A percentile compares a stretch with the other conserved stretches of the same genome.
Conservation (phyloP, 2,113 vertebrate genomes). For the Phrynocephalus versicolor region DNA sequence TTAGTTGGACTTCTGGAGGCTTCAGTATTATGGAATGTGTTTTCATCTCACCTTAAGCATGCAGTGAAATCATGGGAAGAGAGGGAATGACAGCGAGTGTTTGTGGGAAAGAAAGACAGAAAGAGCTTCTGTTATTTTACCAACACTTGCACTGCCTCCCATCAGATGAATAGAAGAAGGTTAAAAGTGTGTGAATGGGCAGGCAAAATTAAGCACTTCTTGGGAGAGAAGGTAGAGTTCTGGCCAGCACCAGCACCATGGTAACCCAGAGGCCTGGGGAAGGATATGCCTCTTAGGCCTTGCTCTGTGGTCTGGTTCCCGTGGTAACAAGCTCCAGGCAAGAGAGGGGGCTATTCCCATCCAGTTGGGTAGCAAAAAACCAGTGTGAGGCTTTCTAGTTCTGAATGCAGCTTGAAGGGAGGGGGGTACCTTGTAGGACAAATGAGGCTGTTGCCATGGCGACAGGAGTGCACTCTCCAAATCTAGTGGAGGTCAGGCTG, state of each 20-base stretch:
- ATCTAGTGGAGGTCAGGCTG: constrained; percentile 23
- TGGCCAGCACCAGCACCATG: neutral
- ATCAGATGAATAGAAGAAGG: neutral
- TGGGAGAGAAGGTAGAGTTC: neutral
- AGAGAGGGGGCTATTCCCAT: neutral
- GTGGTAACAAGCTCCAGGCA: neutral
- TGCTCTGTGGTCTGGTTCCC: constrained; percentile 1
- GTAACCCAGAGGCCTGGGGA: constrained; percentile 1
- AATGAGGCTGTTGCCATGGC: constrained; percentile 73
- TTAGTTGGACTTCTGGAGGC: neutral
- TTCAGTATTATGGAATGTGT: neutral
- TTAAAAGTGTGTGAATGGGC: neutral
- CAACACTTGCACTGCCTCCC: neutral
- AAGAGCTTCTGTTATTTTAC: neutral
- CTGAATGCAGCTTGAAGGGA: constrained; percentile 36
- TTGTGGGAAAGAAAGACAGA: too few species aligned
- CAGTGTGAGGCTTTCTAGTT: constrained; percentile 42
- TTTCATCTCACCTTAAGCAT: neutral
- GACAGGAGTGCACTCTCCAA: constrained; percentile 51
- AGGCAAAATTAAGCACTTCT: neutral
- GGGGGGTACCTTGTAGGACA: constrained; percentile 34
- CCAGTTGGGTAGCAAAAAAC: constrained; percentile 7
- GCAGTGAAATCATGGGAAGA: neutral
- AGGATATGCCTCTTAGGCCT: constrained; percentile 4
- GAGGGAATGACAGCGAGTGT: neutral